These are phyloP conservation scores for Drosophila subpulchrella DNA, from an alignment of 1,140 invertebrate genomes.

Conservation along the genomic window DNA sequence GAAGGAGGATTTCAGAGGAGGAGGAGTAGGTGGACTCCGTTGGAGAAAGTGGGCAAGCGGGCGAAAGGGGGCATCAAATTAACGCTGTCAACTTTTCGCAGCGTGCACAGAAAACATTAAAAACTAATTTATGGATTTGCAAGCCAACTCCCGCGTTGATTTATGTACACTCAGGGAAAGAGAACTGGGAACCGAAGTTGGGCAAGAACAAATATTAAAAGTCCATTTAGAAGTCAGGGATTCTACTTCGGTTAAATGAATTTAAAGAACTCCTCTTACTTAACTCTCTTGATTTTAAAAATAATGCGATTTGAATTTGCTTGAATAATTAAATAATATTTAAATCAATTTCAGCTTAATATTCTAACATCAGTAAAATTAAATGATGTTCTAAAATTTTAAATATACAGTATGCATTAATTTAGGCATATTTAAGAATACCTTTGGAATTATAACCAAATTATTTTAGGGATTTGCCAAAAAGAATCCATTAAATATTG, in stretches of 20 bases:
- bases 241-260: not conserved
- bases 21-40: not conserved
- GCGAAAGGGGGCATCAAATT: slow-evolving; percentile 55
- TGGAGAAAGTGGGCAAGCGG: not conserved
- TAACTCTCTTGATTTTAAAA: not conserved
- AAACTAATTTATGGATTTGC: slow-evolving; percentile 81
- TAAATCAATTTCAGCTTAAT: too few relatives aligned
- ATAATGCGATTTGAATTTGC: not conserved
- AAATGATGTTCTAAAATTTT: too few relatives aligned
- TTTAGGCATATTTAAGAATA: too few relatives aligned
- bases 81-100: slow-evolving; percentile 56
- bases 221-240: not conserved
- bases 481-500: too few relatives aligned
- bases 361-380: too few relatives aligned
- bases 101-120: slow-evolving; percentile 63
- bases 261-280: not conserved
- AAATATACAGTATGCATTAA: too few relatives aligned
- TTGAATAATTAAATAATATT: too few relatives aligned
- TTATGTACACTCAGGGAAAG: slow-evolving; percentile 54
- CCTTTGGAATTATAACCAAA: too few relatives aligned
- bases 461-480: too few relatives aligned
- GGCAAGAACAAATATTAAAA: too few relatives aligned
- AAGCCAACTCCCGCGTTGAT: slow-evolving; percentile 72
- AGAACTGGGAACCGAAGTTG: not conserved
- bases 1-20: not conserved